Conservation (phyloP, 2,113 vertebrate species). For the Indri indri region DNA sequence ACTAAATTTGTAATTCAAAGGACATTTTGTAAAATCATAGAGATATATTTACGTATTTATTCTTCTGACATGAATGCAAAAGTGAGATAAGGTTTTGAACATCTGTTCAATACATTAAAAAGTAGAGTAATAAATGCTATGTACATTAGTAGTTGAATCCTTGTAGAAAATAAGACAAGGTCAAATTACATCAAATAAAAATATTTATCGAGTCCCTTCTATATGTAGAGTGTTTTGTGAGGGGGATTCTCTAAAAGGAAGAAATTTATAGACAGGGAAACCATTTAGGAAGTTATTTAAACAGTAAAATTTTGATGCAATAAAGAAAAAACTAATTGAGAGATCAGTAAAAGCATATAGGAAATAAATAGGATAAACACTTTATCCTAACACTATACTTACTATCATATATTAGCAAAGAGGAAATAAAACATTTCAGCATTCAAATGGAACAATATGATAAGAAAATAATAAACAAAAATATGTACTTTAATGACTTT, state of each 20-base stretch:
- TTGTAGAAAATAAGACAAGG: not conserved
- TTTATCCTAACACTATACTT: not conserved
- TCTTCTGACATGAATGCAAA: not conserved
- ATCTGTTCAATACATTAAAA: not conserved
- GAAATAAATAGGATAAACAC: not conserved
- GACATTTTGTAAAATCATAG: not conserved
- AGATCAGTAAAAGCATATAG: not conserved
- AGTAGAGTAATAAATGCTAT: not conserved
- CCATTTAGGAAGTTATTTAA: not conserved
- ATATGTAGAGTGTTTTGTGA: not conserved
- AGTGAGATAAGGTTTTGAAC: not conserved
- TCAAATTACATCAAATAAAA: not conserved
- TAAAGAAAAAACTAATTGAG: not conserved
- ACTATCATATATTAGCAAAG: not conserved
- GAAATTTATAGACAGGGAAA: not conserved
- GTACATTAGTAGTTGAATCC: not conserved
- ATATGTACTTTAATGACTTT: not conserved
- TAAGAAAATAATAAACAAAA: not conserved
- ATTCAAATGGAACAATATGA: not conserved
- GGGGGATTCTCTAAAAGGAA: not conserved
- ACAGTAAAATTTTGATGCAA: not conserved
- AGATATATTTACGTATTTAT: not conserved
- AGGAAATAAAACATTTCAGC: not conserved
- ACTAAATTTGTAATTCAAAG: not conserved
- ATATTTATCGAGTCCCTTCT: not conserved